Conservation (phyloP, 2,888 invertebrate species). For the Scaptomyza cyrtandrae region DNA sequence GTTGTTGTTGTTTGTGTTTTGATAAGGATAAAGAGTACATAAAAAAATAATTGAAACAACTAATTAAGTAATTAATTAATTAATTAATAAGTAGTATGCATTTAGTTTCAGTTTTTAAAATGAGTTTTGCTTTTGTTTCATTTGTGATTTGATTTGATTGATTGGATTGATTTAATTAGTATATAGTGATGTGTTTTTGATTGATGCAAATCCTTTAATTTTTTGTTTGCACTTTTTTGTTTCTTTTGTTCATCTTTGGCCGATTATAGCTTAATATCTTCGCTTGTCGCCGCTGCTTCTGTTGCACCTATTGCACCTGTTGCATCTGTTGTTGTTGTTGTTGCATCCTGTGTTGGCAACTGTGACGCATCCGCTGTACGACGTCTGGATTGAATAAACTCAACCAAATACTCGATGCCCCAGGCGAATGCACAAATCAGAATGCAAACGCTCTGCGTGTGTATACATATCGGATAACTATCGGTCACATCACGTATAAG, state of each 20-base stretch:
- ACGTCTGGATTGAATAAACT: constrained; percentile 69
- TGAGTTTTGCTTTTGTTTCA: constrained; percentile 30
- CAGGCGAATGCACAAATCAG: constrained; percentile 89
- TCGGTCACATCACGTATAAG: constrained; percentile 88
- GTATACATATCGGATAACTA: constrained; percentile 89
- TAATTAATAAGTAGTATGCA: constrained; percentile 49
- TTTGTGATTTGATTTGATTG: neutral
- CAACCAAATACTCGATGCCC: constrained; percentile 86
- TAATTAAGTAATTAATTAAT: constrained; percentile 5
- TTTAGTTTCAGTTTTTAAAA: constrained; percentile 23
- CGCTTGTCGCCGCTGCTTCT: constrained; percentile 15
- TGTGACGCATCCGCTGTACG: constrained; percentile 70
- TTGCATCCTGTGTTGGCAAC: constrained; percentile 51
- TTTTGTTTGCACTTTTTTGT: constrained; percentile 37
- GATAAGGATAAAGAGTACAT: no score
- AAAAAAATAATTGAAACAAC: no score
- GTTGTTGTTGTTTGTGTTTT: neutral
- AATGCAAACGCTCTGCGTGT: constrained; percentile 89
- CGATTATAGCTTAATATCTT: constrained; percentile 64
- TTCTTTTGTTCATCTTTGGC: no score
- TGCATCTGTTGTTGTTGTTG: neutral
- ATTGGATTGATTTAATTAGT: neutral
- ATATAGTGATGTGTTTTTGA: constrained; percentile 3
- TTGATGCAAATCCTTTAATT: constrained; percentile 34
- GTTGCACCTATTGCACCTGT: neutral